Percentiles rank a stretch among this genome's conserved stretches.
Evolutionary conservation across 2,113 vertebrate genomes (phyloP).

Genomic region (Gnathonemus longibarbis): DNA sequence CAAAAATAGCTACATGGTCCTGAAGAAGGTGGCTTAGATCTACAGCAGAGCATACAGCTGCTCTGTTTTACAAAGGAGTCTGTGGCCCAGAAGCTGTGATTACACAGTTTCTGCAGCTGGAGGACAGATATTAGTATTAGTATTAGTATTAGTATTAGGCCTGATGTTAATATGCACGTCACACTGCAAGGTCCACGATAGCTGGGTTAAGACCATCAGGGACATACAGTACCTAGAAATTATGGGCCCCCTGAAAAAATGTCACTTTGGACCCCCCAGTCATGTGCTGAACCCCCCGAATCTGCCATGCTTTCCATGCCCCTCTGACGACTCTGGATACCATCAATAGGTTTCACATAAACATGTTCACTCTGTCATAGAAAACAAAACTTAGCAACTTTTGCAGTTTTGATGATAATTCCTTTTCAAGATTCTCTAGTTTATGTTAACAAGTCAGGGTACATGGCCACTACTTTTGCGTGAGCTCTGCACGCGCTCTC

Average conservation of each 20-base stretch:
- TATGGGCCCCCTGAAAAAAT: not conserved
- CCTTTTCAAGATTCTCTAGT: not conserved
- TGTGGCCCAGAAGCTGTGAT: not conserved
- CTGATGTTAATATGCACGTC: not conserved
- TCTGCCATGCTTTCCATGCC: not conserved
- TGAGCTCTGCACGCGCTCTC: not conserved
- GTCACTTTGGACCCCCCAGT: not conserved
- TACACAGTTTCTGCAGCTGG: not conserved
- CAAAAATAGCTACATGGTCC: not conserved
- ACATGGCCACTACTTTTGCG: not conserved
- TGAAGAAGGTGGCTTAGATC: not conserved
- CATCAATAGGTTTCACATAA: not conserved
- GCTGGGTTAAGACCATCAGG: not conserved
- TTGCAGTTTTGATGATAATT: not conserved
- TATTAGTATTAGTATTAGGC: not conserved
- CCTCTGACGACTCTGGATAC: not conserved
- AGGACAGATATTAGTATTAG: not conserved
- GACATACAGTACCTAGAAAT: not conserved
- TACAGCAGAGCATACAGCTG: not conserved
- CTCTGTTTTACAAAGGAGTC: not conserved
- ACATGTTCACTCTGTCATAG: not conserved
- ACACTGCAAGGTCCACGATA: not conserved
- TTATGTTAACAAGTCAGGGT: not conserved
- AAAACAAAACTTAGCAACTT: not conserved
- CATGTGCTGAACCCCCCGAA: not conserved